Evolutionary conservation across 1,140 invertebrate genomes (phyloP), one percentile per base, ranked within the genome.

Genomic region (Hypsibius dujardini): DNA sequence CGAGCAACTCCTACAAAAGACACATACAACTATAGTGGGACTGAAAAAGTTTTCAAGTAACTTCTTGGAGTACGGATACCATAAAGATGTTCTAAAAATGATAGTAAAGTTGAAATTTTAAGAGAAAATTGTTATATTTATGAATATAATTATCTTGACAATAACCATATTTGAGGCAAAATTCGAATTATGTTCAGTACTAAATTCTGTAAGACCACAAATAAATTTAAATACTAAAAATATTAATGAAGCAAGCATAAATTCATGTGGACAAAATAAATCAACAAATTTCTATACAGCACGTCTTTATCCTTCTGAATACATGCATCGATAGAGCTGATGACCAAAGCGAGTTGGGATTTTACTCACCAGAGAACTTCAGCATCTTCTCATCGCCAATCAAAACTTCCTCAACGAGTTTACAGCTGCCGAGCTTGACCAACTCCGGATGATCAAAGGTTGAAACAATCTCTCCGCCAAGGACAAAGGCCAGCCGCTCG

Each of bases 311-410:
- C 15, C 40, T 42, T 69, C 46, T 28, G 28, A 28, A 28, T 28
- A 28, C 28, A 28, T 28, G 28, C 28, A 28, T 28, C 28, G 28
- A 28, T 28, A 28, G 28, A 28, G 28, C 28, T 28, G 28, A 56
- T 56, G n/a, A 12, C 7, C 7, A 45, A 73, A 75, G 2, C 78
- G 2, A 14, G 47, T 50, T 2, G 40, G 1, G 50, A 46, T 59
- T 60, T 2, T 46, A 70, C 28, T 70, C 78, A 78, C 82, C 95
- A 59, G 90, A 91, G 81, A 99, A 98, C 76, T 92, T 88, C 50
- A 99, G 80, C 42, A 99, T 82, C 71, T 88, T 90, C 76, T 99
- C 95, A 82, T 99, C 96, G 46, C 96, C 96, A 78, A 99, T 95
- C 86, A 97, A 92, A 0, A 97, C 86, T 84, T 97, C 90, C 81